phyloP scores from a whole-genome alignment of 2,888 invertebrate species.

The Euspilapteryx auroguttella region DNA sequence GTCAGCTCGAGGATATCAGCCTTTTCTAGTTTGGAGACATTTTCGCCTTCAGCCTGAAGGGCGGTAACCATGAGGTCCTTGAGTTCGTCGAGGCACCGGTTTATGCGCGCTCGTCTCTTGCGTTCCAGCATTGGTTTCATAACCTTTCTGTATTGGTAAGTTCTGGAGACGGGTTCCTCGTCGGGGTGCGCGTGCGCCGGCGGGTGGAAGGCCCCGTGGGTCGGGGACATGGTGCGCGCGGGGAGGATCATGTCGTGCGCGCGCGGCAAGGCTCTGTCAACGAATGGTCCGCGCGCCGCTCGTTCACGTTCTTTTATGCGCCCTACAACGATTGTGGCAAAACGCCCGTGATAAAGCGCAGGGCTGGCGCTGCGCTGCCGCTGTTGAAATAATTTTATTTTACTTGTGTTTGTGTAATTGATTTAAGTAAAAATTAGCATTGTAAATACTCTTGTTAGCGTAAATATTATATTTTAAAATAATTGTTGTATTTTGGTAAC shows the following conservation, averaged over 20 bases:
- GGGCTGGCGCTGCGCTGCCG: slow-evolving; percentile 40
- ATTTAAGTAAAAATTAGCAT: too few relatives aligned
- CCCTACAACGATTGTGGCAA: slow-evolving; percentile 56
- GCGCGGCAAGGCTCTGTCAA: slow-evolving; percentile 40
- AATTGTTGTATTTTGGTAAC: too few relatives aligned
- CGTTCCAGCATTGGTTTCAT: slow-evolving; percentile 91
- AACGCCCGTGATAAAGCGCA: slow-evolving; percentile 56
- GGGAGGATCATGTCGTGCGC: slow-evolving; percentile 50
- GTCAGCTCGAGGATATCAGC: slow-evolving; percentile 86
- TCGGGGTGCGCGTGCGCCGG: slow-evolving; percentile 37
- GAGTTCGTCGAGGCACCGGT: slow-evolving; percentile 85
- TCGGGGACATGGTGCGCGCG: slow-evolving; percentile 51
- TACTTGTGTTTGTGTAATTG: too few relatives aligned
- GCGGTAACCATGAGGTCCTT: slow-evolving; percentile 88
- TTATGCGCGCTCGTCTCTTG: slow-evolving; percentile 85
- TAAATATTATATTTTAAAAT: too few relatives aligned
- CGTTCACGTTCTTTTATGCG: slow-evolving; percentile 42
- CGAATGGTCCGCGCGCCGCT: slow-evolving; percentile 53
- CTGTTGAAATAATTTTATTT: slow-evolving; percentile 8
- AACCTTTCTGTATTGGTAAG: slow-evolving; percentile 90
- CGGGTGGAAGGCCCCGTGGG: slow-evolving; percentile 53
- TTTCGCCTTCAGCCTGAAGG: slow-evolving; percentile 85
- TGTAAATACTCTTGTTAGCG: too few relatives aligned
- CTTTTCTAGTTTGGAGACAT: slow-evolving; percentile 84
- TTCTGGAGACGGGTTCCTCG: slow-evolving; percentile 76